These are phyloP conservation scores for Acleris sparsana DNA, from an alignment of 2,888 invertebrate species.

Conservation along the genomic window DNA sequence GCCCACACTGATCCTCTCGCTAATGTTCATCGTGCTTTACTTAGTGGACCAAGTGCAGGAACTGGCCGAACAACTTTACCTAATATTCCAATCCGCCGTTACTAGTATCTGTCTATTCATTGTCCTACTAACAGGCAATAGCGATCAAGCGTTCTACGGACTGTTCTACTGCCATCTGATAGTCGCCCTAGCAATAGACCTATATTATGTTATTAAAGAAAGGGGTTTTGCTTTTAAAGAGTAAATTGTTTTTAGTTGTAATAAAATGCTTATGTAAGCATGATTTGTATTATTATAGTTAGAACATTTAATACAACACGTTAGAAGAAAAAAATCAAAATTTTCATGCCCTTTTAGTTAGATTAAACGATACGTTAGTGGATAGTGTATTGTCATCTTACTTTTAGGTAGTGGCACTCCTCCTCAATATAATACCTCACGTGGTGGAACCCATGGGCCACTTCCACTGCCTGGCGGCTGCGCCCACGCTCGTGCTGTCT, in stretches of 20 bases:
- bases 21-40: constrained; percentile 72
- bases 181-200: constrained; percentile 63
- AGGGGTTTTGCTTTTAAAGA: constrained; percentile 56
- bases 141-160: constrained; percentile 57
- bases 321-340: neutral
- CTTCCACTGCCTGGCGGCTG: constrained; percentile 66
- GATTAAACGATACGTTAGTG: constrained; percentile 1
- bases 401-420: constrained; percentile 78
- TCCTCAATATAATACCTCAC: constrained; percentile 72
- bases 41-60: constrained; percentile 76
- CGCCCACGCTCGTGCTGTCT: constrained; percentile 73
- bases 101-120: constrained; percentile 52
- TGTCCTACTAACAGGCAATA: constrained; percentile 43
- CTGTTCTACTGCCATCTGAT: constrained; percentile 68
- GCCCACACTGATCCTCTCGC: constrained; percentile 67
- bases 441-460: constrained; percentile 67
- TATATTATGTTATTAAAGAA: constrained; percentile 64
- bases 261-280: constrained; percentile 53
- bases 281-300: constrained; percentile 56
- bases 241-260: constrained; percentile 35
- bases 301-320: constrained; percentile 12
- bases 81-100: constrained; percentile 56
- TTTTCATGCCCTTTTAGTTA: neutral
- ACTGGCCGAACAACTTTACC: constrained; percentile 70
- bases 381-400: constrained; percentile 50